Conservation (phyloP, 2,888 invertebrate species). For the Eupithecia subfuscata region DNA sequence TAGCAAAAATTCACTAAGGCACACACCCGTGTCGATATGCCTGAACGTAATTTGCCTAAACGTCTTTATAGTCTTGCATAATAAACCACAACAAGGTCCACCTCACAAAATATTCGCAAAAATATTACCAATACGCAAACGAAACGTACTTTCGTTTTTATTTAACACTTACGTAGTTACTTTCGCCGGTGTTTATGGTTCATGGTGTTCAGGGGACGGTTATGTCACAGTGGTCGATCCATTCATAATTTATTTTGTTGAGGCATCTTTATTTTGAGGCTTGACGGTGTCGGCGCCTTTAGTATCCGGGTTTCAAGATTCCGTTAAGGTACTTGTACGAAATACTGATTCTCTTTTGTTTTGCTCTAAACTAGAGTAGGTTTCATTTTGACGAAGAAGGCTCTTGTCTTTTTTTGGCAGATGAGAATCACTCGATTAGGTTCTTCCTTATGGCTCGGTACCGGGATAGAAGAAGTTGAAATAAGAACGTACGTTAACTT, state of each 20-base stretch:
- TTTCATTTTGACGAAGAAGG: not conserved
- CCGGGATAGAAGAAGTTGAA: too few species aligned
- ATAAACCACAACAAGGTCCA: not conserved
- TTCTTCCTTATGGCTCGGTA: not conserved
- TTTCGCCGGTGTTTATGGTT: conserved; percentile 40
- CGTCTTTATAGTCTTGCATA: not conserved
- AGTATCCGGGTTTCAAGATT: not conserved
- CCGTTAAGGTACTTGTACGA: not conserved
- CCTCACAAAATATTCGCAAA: conserved; percentile 25
- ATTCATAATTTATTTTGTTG: conserved; percentile 3
- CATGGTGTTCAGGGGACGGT: conserved; percentile 24
- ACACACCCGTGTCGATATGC: not conserved
- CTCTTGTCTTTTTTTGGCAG: not conserved
- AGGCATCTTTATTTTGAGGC: not conserved
- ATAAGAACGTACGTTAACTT: not conserved
- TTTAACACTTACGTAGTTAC: conserved; percentile 44
- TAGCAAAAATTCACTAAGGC: not conserved
- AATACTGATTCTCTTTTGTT: not conserved
- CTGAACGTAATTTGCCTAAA: not conserved
- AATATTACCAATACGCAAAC: conserved; percentile 26
- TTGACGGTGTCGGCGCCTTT: not conserved
- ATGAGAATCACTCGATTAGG: not conserved
- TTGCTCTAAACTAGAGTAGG: not conserved
- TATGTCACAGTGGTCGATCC: conserved; percentile 23
- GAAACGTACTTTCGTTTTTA: conserved; percentile 43